phyloP scores from a whole-genome alignment of 2,888 invertebrate genomes.

The Zhuqinia jingwanae region DNA sequence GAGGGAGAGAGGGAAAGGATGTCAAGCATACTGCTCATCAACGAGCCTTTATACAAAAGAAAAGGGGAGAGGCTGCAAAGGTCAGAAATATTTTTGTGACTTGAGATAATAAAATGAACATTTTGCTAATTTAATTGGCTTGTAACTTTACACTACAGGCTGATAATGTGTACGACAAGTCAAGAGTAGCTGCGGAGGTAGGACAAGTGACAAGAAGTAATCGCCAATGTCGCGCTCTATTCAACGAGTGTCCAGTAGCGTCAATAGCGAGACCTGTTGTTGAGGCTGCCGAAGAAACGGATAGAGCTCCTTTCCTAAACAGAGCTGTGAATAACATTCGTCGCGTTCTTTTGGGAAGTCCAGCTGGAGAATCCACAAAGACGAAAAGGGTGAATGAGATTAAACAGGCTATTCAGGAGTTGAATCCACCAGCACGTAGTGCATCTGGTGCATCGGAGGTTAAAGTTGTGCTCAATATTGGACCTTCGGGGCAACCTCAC shows the following conservation, averaged over 20 bases:
- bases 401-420: slow-evolving; percentile 53
- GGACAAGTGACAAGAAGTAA: slow-evolving; percentile 46
- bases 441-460: slow-evolving; percentile 51
- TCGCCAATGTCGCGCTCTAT: slow-evolving; percentile 69
- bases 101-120: background rate
- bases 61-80: slow-evolving; percentile 55
- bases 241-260: slow-evolving; percentile 65
- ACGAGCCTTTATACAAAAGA: slow-evolving; percentile 51
- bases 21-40: background rate
- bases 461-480: slow-evolving; percentile 62
- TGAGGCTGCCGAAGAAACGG: background rate
- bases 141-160: slow-evolving; percentile 44
- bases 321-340: slow-evolving; percentile 69
- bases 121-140: background rate
- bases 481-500: slow-evolving; percentile 43
- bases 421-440: slow-evolving; percentile 4
- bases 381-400: slow-evolving; percentile 48
- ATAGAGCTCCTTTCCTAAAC: slow-evolving; percentile 25
- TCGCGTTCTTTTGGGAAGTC: slow-evolving; percentile 48
- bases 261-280: slow-evolving; percentile 13
- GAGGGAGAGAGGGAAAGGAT: background rate
- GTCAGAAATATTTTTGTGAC: slow-evolving; percentile 21
- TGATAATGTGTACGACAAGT: slow-evolving; percentile 40
- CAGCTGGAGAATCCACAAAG: slow-evolving; percentile 12
- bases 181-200: slow-evolving; percentile 63